A percentile compares a stretch with the other conserved stretches of the same genome.
phyloP scores from a whole-genome alignment of 2,888 invertebrate genomes.

The Ophion obscuratus region DNA sequence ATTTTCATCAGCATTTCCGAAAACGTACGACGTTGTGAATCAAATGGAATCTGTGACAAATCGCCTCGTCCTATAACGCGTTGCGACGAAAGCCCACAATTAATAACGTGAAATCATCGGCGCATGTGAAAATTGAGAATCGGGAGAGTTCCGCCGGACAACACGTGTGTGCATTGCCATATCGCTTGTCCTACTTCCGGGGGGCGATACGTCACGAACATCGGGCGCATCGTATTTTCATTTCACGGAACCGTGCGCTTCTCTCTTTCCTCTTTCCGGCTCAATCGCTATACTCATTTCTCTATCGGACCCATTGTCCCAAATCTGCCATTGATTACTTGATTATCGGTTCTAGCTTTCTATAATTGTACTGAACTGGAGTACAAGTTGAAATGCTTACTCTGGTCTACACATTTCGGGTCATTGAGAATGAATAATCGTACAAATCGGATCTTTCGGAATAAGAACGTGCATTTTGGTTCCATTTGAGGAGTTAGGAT shows the following conservation, averaged over 20 bases:
- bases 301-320: slow-evolving; percentile 14
- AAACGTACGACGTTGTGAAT: slow-evolving; percentile 7
- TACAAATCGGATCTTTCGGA: background rate
- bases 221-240: slow-evolving; percentile 63
- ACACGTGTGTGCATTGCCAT: slow-evolving; percentile 36
- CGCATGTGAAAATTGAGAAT: slow-evolving; percentile 41
- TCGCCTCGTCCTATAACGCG: slow-evolving; percentile 16
- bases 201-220: slow-evolving; percentile 62
- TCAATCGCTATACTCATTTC: slow-evolving; percentile 7
- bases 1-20: background rate
- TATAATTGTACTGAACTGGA: background rate
- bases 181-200: slow-evolving; percentile 42
- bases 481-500: background rate
- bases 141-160: slow-evolving; percentile 6
- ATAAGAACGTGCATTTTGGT: background rate
- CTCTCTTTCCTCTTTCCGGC: slow-evolving; percentile 6
- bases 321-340: background rate
- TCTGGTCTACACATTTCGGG: background rate
- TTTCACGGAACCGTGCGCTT: slow-evolving; percentile 44
- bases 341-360: background rate
- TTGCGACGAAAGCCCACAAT: slow-evolving; percentile 58
- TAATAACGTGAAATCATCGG: slow-evolving; percentile 63
- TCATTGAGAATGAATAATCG: background rate
- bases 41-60: slow-evolving; percentile 43
- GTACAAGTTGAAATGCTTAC: background rate